Evolutionary conservation across 2,888 invertebrate genomes (phyloP).

Genomic region (Spisula solida): DNA sequence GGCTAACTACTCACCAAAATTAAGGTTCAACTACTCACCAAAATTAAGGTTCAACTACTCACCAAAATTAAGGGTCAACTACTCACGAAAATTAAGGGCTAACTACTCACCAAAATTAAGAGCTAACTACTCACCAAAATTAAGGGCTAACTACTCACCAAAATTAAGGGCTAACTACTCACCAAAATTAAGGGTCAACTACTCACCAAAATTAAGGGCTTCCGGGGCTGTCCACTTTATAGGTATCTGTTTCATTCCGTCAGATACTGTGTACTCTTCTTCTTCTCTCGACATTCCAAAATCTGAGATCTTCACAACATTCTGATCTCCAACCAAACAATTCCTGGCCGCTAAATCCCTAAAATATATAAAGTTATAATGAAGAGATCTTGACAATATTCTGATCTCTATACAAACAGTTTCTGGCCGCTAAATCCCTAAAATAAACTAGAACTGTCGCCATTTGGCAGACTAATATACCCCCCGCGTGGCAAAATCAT

Average conservation of each 20-base stretch:
- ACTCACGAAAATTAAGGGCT: neutral
- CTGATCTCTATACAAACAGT: slow-evolving; percentile 95
- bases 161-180: neutral
- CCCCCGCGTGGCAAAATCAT: no score
- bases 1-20: neutral
- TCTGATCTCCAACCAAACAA: slow-evolving; percentile 94
- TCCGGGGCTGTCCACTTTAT: slow-evolving; percentile 99
- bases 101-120: neutral
- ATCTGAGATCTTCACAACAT: slow-evolving; percentile 97
- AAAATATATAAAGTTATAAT: slow-evolving; percentile 53
- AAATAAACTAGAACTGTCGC: no score
- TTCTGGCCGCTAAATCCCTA: slow-evolving; percentile 97
- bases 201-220: slow-evolving; percentile 93
- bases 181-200: neutral
- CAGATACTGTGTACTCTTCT: slow-evolving; percentile 98
- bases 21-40: neutral
- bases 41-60: neutral
- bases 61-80: neutral
- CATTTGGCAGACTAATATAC: no score
- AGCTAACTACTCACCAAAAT: neutral
- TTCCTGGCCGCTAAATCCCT: slow-evolving; percentile 97
- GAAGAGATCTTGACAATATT: slow-evolving; percentile 97
- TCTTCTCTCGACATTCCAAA: slow-evolving; percentile 99
- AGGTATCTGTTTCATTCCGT: slow-evolving; percentile 99
- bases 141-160: neutral